Base-by-base conservation (phyloP, 2,888 invertebrate species). In the Brachyptera putata region DNA sequence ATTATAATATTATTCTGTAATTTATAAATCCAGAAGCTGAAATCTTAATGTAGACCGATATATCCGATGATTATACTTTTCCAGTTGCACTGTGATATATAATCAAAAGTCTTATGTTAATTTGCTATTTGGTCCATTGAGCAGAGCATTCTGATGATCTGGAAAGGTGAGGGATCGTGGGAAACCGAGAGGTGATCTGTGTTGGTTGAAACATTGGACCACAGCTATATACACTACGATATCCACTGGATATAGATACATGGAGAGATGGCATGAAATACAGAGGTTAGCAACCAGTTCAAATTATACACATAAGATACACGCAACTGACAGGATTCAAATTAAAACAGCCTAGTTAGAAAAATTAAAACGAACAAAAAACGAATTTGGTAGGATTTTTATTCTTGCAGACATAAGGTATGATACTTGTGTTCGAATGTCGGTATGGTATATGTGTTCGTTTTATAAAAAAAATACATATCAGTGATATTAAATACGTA, bases 281-380 rank as follows among this genome's bases (percentile, higher is more conserved):
- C 36, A 22, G 53, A 36, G 53, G 53, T 53, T 24, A 36, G 22
- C 16, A 30, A 53, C 50, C 34, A 3, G 50, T 25, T 50, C 50
- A 50, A 50, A 53, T 53, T 53, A 53, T 53, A 53, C 34, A 53
- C 50, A 43, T 5, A 50, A 14, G 30, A 16, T 22, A 50, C 53
- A 53, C 53, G 34, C 53, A 34, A 18, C 53, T 53, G 53, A 53
- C 53, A 36, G 53, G 18, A 36, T 34, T 34, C 53, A 53, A 53
- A 53, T 53, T 53, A 53, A 53, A 53, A 53, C 53, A 21, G 53
- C 34, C 53, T 46, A 46, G 46, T 46, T 46, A 46, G 46, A 46
- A 46, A 46, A 46, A 21, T 53, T 53, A 16, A 53, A 53, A 53
- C 53, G 53, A 53, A 53, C 16, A 4, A 16, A 36, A 53, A 24